These are phyloP conservation scores for Mormyrops attenuatus DNA, from an alignment of 2,797 vertebrate genomes.

Conservation along the genomic window DNA sequence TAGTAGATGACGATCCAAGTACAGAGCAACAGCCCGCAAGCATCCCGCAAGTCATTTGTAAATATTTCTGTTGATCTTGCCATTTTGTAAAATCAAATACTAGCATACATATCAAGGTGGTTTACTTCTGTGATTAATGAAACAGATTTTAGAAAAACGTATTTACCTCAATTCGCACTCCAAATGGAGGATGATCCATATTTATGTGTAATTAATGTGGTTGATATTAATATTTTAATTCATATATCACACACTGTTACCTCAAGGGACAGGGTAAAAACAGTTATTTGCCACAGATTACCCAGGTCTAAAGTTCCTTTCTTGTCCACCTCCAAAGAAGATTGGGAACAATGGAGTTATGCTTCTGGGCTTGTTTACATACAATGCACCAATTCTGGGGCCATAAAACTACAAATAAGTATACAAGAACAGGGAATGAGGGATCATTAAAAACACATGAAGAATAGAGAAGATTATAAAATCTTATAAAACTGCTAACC, in stretches of 20 bases:
- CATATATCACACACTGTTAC: neutral
- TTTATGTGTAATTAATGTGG: neutral
- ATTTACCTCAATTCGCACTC: neutral
- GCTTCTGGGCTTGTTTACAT: conserved; percentile 59
- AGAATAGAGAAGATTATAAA: neutral
- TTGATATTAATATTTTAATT: neutral
- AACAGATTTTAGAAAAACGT: neutral
- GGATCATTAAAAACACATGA: neutral
- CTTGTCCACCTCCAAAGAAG: conserved; percentile 91
- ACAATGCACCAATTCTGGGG: conserved; percentile 83
- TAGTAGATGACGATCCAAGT: neutral
- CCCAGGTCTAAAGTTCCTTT: conserved; percentile 88
- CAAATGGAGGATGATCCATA: neutral
- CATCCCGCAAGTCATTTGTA: neutral
- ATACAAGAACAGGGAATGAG: neutral
- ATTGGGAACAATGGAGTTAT: conserved; percentile 72
- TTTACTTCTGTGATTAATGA: neutral
- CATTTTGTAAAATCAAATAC: neutral
- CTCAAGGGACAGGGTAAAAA: neutral
- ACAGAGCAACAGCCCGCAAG: neutral
- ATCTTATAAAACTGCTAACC: conserved; percentile 52
- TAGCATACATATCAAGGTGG: neutral
- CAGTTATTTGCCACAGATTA: conserved; percentile 47
- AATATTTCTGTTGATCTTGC: neutral
- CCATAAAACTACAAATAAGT: conserved; percentile 75